A percentile compares a stretch with the other conserved stretches of the same genome.
Conservation (phyloP, 2,888 invertebrate genomes). For the Neelides folsomi region DNA sequence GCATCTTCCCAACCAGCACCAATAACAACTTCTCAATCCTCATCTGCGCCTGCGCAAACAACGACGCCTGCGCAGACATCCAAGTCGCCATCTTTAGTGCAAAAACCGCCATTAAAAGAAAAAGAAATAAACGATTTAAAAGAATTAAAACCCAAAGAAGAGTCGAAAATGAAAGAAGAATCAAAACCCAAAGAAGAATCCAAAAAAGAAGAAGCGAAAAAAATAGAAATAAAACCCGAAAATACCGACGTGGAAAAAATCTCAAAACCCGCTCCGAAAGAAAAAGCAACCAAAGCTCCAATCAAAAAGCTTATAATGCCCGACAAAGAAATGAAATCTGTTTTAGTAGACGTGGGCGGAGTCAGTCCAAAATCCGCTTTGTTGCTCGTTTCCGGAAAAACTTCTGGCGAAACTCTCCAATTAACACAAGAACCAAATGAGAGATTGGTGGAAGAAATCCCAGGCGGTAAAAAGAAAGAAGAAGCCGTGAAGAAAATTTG, state of each 20-base stretch:
- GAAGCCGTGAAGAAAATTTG: conserved; percentile 29
- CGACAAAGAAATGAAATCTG: conserved; percentile 31
- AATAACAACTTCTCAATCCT: not conserved
- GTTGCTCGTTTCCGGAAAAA: conserved; percentile 26
- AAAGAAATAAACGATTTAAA: not conserved
- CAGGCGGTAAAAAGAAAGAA: conserved; percentile 17
- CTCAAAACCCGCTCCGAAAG: conserved; percentile 5
- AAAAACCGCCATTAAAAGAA: conserved; percentile 6
- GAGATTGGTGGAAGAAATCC: too few species aligned
- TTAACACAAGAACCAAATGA: conserved; percentile 2
- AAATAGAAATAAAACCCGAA: not conserved
- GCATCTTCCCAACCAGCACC: not conserved
- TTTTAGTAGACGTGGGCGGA: conserved; percentile 22
- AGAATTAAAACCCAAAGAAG: conserved; percentile 1
- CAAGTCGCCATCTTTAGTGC: conserved; percentile 2
- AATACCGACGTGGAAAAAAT: not conserved
- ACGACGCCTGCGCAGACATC: not conserved
- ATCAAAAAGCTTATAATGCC: conserved; percentile 36
- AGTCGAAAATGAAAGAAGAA: conserved; percentile 1
- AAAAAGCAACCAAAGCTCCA: conserved; percentile 23
- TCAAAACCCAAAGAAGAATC: not conserved
- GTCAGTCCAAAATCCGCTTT: conserved; percentile 21
- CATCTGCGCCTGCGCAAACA: not conserved
- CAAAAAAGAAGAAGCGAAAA: not conserved
- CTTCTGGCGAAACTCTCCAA: conserved; percentile 9